Conservation (phyloP, 2,888 invertebrate genomes). For the Lordiphosa fenestrarum region DNA sequence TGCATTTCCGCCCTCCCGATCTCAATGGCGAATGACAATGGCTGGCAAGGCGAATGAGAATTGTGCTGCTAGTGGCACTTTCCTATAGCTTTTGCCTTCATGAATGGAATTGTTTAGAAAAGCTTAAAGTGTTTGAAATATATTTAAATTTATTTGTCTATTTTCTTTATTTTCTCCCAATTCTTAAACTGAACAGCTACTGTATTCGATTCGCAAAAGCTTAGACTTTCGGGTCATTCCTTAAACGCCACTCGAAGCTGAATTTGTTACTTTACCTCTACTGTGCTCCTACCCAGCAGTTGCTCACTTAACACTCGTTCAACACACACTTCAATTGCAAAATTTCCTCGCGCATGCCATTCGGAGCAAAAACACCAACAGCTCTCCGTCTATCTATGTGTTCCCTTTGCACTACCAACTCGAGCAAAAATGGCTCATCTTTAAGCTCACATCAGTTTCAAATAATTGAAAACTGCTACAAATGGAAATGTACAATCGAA, state of each 20-base stretch:
- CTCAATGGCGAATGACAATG: conserved; percentile 37
- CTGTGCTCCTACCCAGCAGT: too few relatives aligned
- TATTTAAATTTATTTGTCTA: neutral
- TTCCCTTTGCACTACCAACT: neutral
- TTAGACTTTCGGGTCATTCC: neutral
- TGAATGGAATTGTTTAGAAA: neutral
- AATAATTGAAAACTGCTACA: conserved; percentile 73
- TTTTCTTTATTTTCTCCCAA: too few relatives aligned
- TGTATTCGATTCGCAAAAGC: too few relatives aligned
- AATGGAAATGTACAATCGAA: conserved; percentile 38
- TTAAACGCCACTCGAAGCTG: conserved; percentile 1
- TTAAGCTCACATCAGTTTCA: conserved; percentile 54
- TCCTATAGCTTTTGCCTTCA: neutral
- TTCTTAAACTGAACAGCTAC: too few relatives aligned
- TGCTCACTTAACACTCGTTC: conserved; percentile 34
- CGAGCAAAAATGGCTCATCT: conserved; percentile 42
- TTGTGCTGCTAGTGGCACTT: too few relatives aligned
- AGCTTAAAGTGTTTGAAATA: too few relatives aligned
- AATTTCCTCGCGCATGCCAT: conserved; percentile 44
- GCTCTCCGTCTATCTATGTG: neutral
- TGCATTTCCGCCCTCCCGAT: conserved; percentile 54
- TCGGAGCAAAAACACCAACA: conserved; percentile 11
- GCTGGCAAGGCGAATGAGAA: neutral
- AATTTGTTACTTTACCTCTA: too few relatives aligned
- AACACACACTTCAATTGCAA: conserved; percentile 49